Percentiles rank a stretch among this genome's conserved stretches.
These are phyloP conservation scores for Megalopta genalis DNA, from an alignment of 1,140 invertebrate species.

Conservation along the genomic window DNA sequence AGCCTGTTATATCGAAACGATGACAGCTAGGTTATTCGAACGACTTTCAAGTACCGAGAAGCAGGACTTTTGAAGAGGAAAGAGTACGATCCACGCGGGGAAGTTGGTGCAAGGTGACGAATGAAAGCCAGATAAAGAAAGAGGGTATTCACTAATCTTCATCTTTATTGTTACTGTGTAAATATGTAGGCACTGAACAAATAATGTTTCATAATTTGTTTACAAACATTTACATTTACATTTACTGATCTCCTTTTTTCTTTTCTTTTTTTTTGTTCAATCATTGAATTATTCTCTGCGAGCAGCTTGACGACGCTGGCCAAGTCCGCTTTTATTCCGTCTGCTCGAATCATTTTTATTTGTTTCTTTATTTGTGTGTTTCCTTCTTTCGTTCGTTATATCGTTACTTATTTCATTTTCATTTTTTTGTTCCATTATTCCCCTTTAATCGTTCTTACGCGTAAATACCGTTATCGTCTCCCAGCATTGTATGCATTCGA, in stretches of 20 bases:
- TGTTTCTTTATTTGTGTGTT: constrained; percentile 43
- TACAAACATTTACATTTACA: constrained; percentile 81
- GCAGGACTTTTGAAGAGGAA: too few species aligned
- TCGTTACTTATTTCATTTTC: background rate
- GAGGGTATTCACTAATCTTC: constrained; percentile 75
- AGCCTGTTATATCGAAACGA: too few species aligned
- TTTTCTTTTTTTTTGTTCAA: constrained; percentile 65
- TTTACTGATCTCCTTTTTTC: constrained; percentile 73
- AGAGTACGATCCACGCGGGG: too few species aligned
- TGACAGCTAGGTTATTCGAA: too few species aligned
- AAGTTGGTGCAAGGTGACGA: background rate
- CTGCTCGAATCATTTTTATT: constrained; percentile 51
- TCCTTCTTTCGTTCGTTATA: constrained; percentile 24
- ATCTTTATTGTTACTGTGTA: constrained; percentile 80
- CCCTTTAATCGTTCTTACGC: constrained; percentile 47
- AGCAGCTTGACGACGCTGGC: constrained; percentile 57
- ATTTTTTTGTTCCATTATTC: background rate
- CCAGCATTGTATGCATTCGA: constrained; percentile 73
- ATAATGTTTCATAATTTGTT: constrained; percentile 81
- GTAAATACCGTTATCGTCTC: constrained; percentile 58
- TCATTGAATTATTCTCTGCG: constrained; percentile 73
- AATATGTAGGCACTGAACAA: constrained; percentile 81
- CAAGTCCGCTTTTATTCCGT: constrained; percentile 63
- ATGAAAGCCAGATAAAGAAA: background rate
- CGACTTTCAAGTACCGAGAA: too few species aligned